Base-by-base conservation (phyloP, 2,888 invertebrate genomes). In the Heliconius erato region DNA sequence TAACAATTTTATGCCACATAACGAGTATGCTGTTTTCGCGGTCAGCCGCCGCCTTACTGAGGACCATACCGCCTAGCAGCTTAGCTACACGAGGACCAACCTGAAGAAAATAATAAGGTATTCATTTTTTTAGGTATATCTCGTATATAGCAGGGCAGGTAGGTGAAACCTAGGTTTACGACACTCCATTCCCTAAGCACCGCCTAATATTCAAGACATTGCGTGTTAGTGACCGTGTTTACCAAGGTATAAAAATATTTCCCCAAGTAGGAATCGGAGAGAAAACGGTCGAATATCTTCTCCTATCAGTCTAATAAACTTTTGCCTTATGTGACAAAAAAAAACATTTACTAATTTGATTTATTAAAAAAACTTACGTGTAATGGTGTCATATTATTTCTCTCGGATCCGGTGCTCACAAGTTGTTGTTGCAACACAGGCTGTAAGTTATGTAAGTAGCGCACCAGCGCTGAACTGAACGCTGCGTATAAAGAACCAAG, bases 1-100 rank as follows among this genome's bases (percentile, higher is more conserved):
- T 98, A 16, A 99, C 97, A 28, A 99, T 96, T 90, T 98, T 97
- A 91, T 98, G 98, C 99, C 99, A 99, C 91, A 99, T 98, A 79
- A 98, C 97, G 68, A 99, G 97, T 86, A 99, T 98, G 44, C 98
- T 97, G 54, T 98, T 97, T 95, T 99, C 99, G 87, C 98, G 98
- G 89, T 99, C 98, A 77, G 98, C 97, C 83, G 98, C 97, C 19
- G 98, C 97, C 90, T 98, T 98, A 86, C 97, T 95, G 28, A 99
- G 92, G 59, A 99, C 95, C 89, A 98, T 97, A 94, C 99, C 98
- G 28, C 99, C 98, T 35, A 99, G 87, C 0, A 96, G 90, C 83
- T 96, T 96, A 82, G 96, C 95, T n/a, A 97, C 89, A 97, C 98
- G 85, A 97, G 98, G 87, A 97, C 97, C 82, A 97, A 98, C 92